Evolutionary conservation across 2,888 invertebrate genomes (phyloP).

Genomic region (Acleris emargana): DNA sequence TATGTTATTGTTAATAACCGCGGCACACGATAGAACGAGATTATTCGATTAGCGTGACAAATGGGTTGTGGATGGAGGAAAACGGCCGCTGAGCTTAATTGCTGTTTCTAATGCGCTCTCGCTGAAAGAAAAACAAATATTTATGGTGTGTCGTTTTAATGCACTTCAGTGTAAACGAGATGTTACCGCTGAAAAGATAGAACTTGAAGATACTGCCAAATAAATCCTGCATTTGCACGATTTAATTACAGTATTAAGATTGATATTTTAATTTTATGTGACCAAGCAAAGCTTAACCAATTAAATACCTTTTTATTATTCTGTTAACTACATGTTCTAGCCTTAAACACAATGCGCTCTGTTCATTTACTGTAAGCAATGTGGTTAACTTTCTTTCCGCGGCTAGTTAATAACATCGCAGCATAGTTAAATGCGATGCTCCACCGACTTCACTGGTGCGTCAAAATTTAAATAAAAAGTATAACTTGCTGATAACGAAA

Average conservation of each 20-base stretch:
- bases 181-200: no score
- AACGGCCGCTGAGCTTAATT: constrained; percentile 29
- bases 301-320: constrained; percentile 1
- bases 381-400: constrained; percentile 36
- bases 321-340: background rate
- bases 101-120: background rate
- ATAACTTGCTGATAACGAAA: constrained; percentile 9
- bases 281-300: background rate
- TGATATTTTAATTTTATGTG: constrained; percentile 8
- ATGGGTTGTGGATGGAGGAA: constrained; percentile 37
- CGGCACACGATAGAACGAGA: constrained; percentile 51
- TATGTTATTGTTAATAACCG: constrained; percentile 52
- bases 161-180: constrained; percentile 6
- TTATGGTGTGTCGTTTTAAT: constrained; percentile 5
- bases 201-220: no score
- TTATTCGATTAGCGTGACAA: constrained; percentile 43
- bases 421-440: constrained; percentile 36
- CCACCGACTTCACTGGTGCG: constrained; percentile 25
- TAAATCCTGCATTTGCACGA: no score
- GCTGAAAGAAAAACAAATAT: background rate
- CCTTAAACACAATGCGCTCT: constrained; percentile 5
- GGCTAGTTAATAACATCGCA: constrained; percentile 31
- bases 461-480: constrained; percentile 33
- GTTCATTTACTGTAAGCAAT: constrained; percentile 27
- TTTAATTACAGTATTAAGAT: background rate